Base-by-base conservation (phyloP, 2,113 vertebrate genomes). In the Notothenia coriiceps region DNA sequence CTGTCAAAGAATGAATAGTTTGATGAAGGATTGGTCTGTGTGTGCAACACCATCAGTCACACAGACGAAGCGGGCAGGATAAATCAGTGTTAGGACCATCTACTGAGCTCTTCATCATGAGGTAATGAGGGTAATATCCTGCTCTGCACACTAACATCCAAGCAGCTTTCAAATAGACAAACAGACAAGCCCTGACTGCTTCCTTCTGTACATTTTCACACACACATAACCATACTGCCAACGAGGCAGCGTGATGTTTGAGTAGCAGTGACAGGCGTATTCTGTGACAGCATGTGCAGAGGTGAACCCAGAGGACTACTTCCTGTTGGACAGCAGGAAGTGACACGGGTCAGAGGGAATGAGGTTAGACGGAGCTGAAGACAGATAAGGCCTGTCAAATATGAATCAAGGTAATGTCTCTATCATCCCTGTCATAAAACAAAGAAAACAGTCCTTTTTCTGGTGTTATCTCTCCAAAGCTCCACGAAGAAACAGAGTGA, bases 401-500 rank as follows among this genome's bases (percentile, higher is more conserved):
- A 65, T 0, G 7, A 49, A 57, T 50, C 55, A 51, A 52, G 55
- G 35, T 77, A 74, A 88, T 35, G 80, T 80, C 82, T 88, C 56
- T n/a, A 85, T 85, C 83, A 69, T 86, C 49, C 47, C 33, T 7
- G 70, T 65, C 56, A 67, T 71, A 69, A 59, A 74, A 69, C 66
- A 76, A 76, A 12, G 95, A 96, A 96, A 96, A 95, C 95, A 93
- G 96, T 94, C 13, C 17, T 95, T 92, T 63, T 96, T 94, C 94
- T 95, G 94, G 95, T 93, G 95, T 95, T 91, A 94, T 95, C 95
- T 95, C 94, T 95, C 94, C 93, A 93, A 95, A 93, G 93, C 95
- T 94, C 92, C 93, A 94, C 91, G 93, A 95, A 95, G 94, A 94
- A 97, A 97, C 94, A 96, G 95, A 96, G 95, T 96, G 96, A 97